Evolutionary conservation across 2,113 vertebrate species (phyloP).

Genomic region (Turdus rufiventris): DNA sequence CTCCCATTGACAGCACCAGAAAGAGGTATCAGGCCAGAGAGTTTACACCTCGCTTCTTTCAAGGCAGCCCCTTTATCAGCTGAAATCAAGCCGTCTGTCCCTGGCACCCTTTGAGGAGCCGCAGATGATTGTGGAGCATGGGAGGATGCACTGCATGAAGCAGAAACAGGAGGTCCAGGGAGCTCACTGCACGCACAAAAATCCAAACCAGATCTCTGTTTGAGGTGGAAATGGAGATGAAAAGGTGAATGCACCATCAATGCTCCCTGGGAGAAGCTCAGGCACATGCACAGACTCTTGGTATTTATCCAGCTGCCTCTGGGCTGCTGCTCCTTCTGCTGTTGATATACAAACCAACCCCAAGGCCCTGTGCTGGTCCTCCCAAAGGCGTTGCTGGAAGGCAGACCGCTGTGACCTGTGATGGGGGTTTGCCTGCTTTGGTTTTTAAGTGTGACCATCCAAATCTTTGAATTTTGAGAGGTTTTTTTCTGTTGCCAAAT

Average conservation of each 20-base stretch:
- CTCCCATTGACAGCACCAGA: not conserved
- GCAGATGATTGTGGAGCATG: not conserved
- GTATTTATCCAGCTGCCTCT: not conserved
- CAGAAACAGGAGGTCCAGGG: not conserved
- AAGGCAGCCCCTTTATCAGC: constrained; percentile 19
- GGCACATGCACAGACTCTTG: rapidly evolving
- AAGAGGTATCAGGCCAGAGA: not conserved
- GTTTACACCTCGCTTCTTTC: not conserved
- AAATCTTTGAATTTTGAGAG: not conserved
- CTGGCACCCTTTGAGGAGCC: rapidly evolving
- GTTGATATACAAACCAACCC: rapidly evolving
- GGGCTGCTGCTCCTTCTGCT: not conserved
- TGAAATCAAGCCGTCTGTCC: constrained; percentile 21
- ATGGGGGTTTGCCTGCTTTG: not conserved
- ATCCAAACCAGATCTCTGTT: not conserved
- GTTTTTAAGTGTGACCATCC: not conserved
- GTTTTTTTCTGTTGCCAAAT: not conserved
- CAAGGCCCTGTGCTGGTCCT: not conserved
- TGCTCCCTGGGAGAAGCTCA: not conserved
- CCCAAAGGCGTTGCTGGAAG: not conserved
- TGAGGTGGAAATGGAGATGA: not conserved
- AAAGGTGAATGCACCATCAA: not conserved
- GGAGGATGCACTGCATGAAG: not conserved
- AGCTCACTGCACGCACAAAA: not conserved
- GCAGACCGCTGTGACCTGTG: not conserved